phyloP scores from a whole-genome alignment of 2,888 invertebrate genomes.

The Escarpia spicata region DNA sequence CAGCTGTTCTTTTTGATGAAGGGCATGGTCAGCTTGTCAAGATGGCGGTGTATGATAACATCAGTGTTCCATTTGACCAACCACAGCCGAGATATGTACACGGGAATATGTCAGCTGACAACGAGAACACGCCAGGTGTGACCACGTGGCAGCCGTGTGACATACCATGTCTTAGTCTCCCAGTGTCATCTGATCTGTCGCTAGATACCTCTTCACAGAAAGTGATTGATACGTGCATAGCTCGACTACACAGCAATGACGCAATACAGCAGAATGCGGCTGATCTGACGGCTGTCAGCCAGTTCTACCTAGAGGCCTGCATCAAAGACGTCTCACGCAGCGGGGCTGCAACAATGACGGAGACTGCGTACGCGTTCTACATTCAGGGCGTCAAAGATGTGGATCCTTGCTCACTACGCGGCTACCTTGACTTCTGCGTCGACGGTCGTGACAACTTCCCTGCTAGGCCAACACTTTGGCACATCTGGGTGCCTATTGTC shows the following conservation, averaged over 20 bases:
- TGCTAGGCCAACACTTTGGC: not conserved
- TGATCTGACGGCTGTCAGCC: not conserved
- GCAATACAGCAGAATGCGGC: not conserved
- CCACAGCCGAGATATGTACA: not conserved
- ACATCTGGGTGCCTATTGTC: not conserved
- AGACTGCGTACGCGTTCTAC: not conserved
- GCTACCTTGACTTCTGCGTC: conserved; percentile 1
- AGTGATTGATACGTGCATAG: not conserved
- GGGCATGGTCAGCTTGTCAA: not conserved
- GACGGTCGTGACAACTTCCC: not conserved
- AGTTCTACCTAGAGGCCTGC: not conserved
- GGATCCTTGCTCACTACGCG: not conserved
- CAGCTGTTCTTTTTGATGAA: not conserved
- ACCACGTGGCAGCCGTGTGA: not conserved
- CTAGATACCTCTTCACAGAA: not conserved
- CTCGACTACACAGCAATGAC: not conserved
- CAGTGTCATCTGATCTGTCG: not conserved
- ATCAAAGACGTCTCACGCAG: not conserved
- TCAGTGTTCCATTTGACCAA: not conserved
- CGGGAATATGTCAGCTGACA: not conserved
- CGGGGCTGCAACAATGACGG: not conserved
- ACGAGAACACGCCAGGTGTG: not conserved
- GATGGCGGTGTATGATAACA: not conserved
- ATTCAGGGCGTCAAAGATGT: conserved; percentile 6
- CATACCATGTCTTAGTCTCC: not conserved